Conservation (phyloP, 2,797 vertebrate species). For the Echiichthys vipera region DNA sequence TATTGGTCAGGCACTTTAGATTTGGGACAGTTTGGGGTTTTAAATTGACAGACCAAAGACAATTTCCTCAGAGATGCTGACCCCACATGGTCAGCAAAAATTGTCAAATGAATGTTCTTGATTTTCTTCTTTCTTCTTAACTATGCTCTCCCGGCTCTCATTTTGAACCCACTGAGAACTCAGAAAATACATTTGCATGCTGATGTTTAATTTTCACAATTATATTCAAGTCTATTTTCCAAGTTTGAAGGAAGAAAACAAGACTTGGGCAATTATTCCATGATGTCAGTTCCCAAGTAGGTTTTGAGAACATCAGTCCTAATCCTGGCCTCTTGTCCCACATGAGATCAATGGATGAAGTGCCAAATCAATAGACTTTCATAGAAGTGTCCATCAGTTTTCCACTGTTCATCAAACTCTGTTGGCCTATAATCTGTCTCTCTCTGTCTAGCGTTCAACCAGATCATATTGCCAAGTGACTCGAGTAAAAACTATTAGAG, state of each 20-base stretch:
- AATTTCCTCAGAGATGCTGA: not conserved
- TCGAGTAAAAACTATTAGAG: constrained; percentile 30
- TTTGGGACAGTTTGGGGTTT: not conserved
- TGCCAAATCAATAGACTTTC: constrained; percentile 75
- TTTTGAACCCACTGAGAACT: not conserved
- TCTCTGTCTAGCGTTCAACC: constrained; percentile 24
- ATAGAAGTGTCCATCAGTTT: constrained; percentile 75
- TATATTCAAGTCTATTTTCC: constrained; percentile 69
- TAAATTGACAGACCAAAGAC: not conserved
- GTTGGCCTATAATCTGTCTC: constrained; percentile 61
- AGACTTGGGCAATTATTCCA: constrained; percentile 60
- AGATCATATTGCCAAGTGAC: constrained; percentile 24
- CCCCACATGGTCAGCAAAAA: not conserved
- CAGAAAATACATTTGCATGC: constrained; percentile 20
- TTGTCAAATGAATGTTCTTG: not conserved
- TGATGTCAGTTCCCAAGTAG: constrained; percentile 67
- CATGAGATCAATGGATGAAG: constrained; percentile 69
- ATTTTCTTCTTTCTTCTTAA: not conserved
- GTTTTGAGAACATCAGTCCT: constrained; percentile 73
- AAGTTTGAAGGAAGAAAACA: constrained; percentile 23
- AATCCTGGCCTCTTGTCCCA: constrained; percentile 69
- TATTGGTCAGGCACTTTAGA: not conserved
- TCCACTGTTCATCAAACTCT: constrained; percentile 49
- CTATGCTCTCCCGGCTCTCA: not conserved
- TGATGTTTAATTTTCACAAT: constrained; percentile 68